phyloP scores from a whole-genome alignment of 2,888 invertebrate species.

The Hemicrepidius hirtus region DNA sequence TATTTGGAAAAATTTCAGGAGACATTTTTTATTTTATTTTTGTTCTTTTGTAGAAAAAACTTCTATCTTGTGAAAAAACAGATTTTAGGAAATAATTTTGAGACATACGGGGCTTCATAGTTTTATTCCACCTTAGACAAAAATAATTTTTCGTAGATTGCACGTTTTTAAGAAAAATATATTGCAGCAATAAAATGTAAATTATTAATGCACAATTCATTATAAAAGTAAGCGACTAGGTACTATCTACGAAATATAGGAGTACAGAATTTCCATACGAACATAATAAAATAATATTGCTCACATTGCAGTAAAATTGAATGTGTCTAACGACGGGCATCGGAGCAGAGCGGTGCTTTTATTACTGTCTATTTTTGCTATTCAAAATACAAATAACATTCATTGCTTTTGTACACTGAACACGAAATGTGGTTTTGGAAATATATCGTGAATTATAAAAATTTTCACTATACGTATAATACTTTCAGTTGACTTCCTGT shows the following conservation, averaged over 20 bases:
- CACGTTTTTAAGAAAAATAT: no score
- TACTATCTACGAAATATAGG: slow-evolving; percentile 4
- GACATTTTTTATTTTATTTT: no score
- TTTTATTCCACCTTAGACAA: no score
- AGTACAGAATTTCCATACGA: slow-evolving; percentile 16
- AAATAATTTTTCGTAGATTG: no score
- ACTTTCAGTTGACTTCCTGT: background rate
- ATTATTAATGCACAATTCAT: no score
- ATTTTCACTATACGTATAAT: background rate
- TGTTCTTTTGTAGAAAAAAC: no score
- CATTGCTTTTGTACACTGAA: slow-evolving; percentile 16
- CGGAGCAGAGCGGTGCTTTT: slow-evolving; percentile 31
- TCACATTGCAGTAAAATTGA: slow-evolving; percentile 36
- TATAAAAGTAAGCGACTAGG: no score
- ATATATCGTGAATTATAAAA: background rate
- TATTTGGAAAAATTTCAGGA: no score
- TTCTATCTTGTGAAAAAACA: no score
- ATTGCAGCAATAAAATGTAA: no score
- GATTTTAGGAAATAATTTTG: no score
- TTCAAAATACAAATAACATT: slow-evolving; percentile 33
- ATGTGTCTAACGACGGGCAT: slow-evolving; percentile 34
- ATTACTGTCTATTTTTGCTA: slow-evolving; percentile 32
- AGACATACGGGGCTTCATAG: no score
- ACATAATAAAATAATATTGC: slow-evolving; percentile 41
- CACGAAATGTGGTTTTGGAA: background rate